Percentiles rank a stretch among this genome's conserved stretches.
Evolutionary conservation across 30 jellyfish, hydroid and myxozoan genomes (phyloP).

Genomic region (Cassiopea xamachana): DNA sequence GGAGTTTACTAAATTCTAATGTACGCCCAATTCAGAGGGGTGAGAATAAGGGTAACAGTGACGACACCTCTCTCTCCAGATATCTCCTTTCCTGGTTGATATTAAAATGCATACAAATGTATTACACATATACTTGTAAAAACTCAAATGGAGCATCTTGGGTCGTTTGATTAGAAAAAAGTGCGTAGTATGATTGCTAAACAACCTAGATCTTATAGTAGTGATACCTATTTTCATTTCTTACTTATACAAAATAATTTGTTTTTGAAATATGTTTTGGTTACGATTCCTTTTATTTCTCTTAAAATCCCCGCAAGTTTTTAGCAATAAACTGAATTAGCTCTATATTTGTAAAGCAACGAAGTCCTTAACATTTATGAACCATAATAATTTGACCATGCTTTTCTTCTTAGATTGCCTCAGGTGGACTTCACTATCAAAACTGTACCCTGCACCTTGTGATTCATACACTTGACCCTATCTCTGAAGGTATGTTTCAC

Average conservation of each 20-base stretch:
- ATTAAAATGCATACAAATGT: too few species aligned
- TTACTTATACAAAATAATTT: neutral
- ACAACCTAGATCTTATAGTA: too few species aligned
- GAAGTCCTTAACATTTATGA: neutral
- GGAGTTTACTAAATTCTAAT: too few species aligned
- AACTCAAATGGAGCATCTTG: too few species aligned
- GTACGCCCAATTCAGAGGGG: too few species aligned
- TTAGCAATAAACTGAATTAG: neutral
- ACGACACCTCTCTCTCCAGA: too few species aligned
- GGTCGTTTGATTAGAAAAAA: too few species aligned
- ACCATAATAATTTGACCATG: neutral
- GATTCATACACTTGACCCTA: slow-evolving; percentile 89
- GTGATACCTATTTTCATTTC: neutral
- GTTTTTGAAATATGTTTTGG: neutral
- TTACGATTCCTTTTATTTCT: neutral
- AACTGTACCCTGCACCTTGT: slow-evolving; percentile 88
- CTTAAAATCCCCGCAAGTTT: neutral
- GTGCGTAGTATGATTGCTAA: too few species aligned
- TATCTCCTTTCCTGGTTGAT: too few species aligned
- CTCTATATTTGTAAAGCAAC: neutral
- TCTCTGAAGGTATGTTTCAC: slow-evolving; percentile 76
- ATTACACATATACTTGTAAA: too few species aligned
- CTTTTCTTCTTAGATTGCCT: slow-evolving; percentile 40
- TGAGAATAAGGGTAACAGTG: too few species aligned
- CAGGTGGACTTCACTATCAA: slow-evolving; percentile 53